phyloP scores from a whole-genome alignment of 2,797 vertebrate species.

The Anabacerthia variegaticeps region DNA sequence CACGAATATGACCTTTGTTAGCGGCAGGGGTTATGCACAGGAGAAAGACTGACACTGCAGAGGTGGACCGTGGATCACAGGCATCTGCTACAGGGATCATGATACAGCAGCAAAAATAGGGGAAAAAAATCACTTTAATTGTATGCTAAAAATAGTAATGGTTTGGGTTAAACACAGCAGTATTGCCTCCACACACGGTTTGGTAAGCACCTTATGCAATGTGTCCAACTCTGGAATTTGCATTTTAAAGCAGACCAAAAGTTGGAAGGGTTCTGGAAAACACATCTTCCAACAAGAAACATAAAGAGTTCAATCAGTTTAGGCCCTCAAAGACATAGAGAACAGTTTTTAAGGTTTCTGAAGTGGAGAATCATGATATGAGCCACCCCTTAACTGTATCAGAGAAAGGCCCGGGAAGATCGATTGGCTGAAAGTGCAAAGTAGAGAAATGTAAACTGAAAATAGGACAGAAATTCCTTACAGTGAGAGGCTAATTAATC shows the following conservation, averaged over 20 bases:
- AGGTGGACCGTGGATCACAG: neutral
- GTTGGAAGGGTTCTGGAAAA: neutral
- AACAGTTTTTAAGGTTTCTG: neutral
- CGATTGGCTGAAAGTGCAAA: neutral
- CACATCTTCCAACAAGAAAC: neutral
- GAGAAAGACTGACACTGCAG: neutral
- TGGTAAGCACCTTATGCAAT: neutral
- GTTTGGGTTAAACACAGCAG: neutral
- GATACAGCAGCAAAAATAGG: neutral
- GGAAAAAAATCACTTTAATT: neutral
- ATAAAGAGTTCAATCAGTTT: neutral
- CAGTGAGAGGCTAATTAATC: slow-evolving; percentile 52
- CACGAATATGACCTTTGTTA: neutral
- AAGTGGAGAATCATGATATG: neutral
- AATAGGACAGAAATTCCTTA: slow-evolving; percentile 49
- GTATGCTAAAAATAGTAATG: neutral
- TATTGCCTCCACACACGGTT: neutral
- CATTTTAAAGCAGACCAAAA: slow-evolving; percentile 15
- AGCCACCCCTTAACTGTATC: neutral
- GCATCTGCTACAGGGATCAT: neutral
- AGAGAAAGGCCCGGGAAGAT: slow-evolving; percentile 6
- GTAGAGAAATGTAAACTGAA: slow-evolving; percentile 52
- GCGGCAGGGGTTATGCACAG: neutral
- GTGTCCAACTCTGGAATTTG: neutral
- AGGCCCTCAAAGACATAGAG: neutral